Evolutionary conservation across 2,888 invertebrate species (phyloP).

Genomic region (Ryuthela nishihirai): DNA sequence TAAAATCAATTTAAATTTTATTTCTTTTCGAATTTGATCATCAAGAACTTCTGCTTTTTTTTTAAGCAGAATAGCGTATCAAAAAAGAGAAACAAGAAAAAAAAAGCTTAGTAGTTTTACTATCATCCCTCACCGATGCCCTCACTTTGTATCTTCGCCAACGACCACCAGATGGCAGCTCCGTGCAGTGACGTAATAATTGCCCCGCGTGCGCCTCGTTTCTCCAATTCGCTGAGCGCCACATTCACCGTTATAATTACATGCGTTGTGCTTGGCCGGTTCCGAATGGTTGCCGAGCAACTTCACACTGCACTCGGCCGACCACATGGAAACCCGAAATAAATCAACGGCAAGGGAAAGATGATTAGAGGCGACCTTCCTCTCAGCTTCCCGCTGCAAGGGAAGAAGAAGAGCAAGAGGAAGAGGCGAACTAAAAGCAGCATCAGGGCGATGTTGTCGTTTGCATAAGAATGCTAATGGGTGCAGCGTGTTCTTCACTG

Average conservation of each 20-base stretch:
- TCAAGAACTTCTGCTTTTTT: too few species aligned
- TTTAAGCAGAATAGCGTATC: too few species aligned
- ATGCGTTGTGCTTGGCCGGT: constrained; percentile 35
- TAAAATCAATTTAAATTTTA: too few species aligned
- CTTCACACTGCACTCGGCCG: constrained; percentile 30
- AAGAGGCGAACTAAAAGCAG: constrained; percentile 3
- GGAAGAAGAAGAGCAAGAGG: background rate
- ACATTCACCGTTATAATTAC: constrained; percentile 38
- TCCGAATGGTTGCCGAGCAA: constrained; percentile 34
- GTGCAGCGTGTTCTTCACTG: too few species aligned
- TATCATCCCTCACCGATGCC: too few species aligned
- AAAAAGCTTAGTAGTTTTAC: too few species aligned
- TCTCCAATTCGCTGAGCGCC: constrained; percentile 31
- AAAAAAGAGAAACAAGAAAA: too few species aligned
- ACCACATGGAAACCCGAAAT: constrained; percentile 38
- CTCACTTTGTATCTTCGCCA: background rate
- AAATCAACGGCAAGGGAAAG: constrained; percentile 29
- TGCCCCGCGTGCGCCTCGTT: constrained; percentile 20
- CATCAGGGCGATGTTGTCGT: too few species aligned
- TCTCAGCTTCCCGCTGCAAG: constrained; percentile 1
- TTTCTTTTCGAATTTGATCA: too few species aligned
- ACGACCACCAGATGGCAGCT: constrained; percentile 29
- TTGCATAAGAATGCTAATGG: constrained; percentile 37
- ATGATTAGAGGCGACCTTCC: too few species aligned
- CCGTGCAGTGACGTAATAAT: constrained; percentile 10